phyloP scores from a whole-genome alignment of 2,113 vertebrate genomes.

The Crotalus tigris region DNA sequence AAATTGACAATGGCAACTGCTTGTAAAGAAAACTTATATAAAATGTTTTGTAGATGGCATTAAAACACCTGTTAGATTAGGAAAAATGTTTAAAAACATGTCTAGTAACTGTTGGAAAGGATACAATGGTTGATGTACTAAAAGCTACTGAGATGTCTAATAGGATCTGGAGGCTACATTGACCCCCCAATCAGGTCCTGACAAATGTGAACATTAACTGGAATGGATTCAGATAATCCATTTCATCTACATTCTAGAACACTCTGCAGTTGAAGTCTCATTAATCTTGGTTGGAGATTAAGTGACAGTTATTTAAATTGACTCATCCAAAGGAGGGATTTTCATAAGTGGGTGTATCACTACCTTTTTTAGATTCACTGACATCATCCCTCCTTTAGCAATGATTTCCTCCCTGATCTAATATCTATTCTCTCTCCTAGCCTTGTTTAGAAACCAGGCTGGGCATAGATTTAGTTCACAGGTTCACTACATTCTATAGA shows the following conservation, averaged over 20 bases:
- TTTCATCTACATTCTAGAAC: background rate
- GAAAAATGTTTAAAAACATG: too few species aligned
- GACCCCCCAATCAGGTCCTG: background rate
- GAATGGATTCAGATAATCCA: background rate
- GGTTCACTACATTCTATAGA: background rate
- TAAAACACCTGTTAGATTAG: too few species aligned
- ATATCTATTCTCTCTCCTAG: background rate
- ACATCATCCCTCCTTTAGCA: background rate
- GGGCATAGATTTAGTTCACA: background rate
- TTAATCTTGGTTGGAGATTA: background rate
- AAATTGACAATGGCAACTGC: too few species aligned
- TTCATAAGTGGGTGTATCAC: background rate
- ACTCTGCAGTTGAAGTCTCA: background rate
- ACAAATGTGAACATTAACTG: background rate
- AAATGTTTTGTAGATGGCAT: too few species aligned
- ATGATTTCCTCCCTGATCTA: background rate
- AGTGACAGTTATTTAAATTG: background rate
- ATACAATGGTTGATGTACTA: background rate
- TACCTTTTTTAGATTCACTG: background rate
- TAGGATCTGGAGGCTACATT: background rate
- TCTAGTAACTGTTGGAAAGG: background rate
- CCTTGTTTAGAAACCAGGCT: background rate
- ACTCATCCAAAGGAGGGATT: background rate
- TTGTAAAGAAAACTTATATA: too few species aligned
- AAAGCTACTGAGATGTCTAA: background rate